phyloP scores from a whole-genome alignment of 2,797 vertebrate genomes.

The Dallia pectoralis region DNA sequence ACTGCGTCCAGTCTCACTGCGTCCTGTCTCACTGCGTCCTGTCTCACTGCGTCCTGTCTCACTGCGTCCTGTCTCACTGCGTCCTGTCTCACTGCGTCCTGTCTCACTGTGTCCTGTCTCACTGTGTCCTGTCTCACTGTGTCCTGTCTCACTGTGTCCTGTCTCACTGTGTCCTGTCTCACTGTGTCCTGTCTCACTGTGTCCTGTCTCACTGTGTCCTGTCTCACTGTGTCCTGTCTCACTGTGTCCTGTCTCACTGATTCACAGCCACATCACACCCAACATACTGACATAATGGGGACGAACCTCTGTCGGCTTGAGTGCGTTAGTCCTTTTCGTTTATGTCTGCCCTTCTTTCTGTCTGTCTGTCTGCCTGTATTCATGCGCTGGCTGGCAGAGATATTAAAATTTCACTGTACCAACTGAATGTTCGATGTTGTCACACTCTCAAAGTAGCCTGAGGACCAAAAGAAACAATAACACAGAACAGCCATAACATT shows the following conservation, averaged over 20 bases:
- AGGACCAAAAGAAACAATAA: too few species aligned
- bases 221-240: constrained; percentile 13
- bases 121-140: too few species aligned
- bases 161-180: constrained; percentile 28
- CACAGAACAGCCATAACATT: too few species aligned
- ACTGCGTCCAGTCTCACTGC: too few species aligned
- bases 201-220: constrained; percentile 27
- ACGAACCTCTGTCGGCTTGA: constrained; percentile 19
- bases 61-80: constrained; percentile 10
- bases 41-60: constrained; percentile 14
- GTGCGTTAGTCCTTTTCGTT: too few species aligned
- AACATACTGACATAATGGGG: constrained; percentile 57
- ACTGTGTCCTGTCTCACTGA: constrained; percentile 16
- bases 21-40: constrained; percentile 27
- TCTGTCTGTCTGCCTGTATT: background rate
- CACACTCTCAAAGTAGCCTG: too few species aligned
- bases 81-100: too few species aligned
- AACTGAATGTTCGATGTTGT: too few species aligned
- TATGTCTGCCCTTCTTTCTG: background rate
- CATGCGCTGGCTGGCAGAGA: too few species aligned
- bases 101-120: constrained; percentile 28
- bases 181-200: too few species aligned
- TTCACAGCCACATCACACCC: constrained; percentile 30
- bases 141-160: constrained; percentile 18
- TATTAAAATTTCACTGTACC: too few species aligned